Percentiles rank a stretch among this genome's conserved stretches.
These are phyloP conservation scores for Meloidogyne exigua DNA, from an alignment of 1,140 invertebrate species.

Conservation along the genomic window DNA sequence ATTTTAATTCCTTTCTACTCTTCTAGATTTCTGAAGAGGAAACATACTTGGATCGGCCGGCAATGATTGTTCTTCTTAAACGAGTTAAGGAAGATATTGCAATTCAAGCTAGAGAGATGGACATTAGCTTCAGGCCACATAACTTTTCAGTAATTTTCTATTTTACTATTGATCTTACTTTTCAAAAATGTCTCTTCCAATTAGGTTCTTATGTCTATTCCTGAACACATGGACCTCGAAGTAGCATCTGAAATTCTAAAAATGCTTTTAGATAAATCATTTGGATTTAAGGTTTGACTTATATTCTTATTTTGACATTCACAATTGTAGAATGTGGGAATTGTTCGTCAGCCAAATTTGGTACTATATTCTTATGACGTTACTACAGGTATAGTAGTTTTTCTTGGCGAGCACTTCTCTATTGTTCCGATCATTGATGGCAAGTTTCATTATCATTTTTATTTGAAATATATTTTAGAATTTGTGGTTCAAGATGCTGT, in stretches of 20 bases:
- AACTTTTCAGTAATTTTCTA: slow-evolving; percentile 61
- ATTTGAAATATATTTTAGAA: slow-evolving; percentile 29
- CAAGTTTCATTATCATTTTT: slow-evolving; percentile 36
- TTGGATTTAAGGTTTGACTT: slow-evolving; percentile 64
- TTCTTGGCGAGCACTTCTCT: slow-evolving; percentile 71
- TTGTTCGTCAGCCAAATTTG: slow-evolving; percentile 70
- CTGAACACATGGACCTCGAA: slow-evolving; percentile 57
- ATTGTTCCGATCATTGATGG: slow-evolving; percentile 71
- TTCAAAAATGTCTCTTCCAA: slow-evolving; percentile 63
- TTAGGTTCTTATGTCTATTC: slow-evolving; percentile 57
- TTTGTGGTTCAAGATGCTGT: slow-evolving; percentile 64
- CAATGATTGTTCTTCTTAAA: not conserved
- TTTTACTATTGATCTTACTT: slow-evolving; percentile 63
- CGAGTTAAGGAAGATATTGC: slow-evolving; percentile 64
- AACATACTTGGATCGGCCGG: not conserved
- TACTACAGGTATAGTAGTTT: slow-evolving; percentile 71
- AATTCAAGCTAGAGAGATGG: slow-evolving; percentile 34
- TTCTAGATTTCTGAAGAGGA: not conserved
- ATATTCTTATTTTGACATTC: slow-evolving; percentile 67
- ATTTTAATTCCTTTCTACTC: not conserved
- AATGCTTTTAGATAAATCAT: slow-evolving; percentile 41
- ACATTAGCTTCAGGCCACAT: slow-evolving; percentile 26
- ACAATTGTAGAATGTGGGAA: slow-evolving; percentile 67
- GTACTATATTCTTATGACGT: slow-evolving; percentile 71
- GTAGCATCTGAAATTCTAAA: slow-evolving; percentile 50